Percentiles rank a stretch among this genome's conserved stretches.
phyloP scores from a whole-genome alignment of 2,888 invertebrate species.

The Aquatica leii region DNA sequence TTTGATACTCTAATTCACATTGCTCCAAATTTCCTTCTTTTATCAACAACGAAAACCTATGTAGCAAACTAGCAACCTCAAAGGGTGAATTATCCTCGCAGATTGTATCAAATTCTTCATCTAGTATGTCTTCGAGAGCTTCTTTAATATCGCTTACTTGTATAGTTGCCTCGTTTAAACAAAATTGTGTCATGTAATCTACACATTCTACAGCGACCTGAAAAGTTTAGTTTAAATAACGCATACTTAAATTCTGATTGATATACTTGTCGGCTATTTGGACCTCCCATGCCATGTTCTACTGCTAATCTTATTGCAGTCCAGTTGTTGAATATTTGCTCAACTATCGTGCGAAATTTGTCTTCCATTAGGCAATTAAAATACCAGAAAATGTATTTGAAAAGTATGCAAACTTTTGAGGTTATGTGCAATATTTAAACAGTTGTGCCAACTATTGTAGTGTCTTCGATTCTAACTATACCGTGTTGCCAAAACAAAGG shows the following conservation, averaged over 20 bases:
- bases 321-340: constrained; percentile 76
- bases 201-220: constrained; percentile 72
- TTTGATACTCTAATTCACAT: constrained; percentile 65
- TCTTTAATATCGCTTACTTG: constrained; percentile 69
- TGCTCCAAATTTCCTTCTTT: constrained; percentile 66
- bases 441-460: no score
- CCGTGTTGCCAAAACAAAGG: no score
- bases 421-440: no score
- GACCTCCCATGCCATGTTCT: constrained; percentile 77
- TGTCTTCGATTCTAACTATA: no score
- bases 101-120: constrained; percentile 76
- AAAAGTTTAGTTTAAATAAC: neutral
- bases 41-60: constrained; percentile 66
- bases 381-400: no score
- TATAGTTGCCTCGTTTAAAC: constrained; percentile 65
- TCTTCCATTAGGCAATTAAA: no score
- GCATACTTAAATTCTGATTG: neutral
- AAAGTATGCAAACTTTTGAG: no score
- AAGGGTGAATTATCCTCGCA: constrained; percentile 75
- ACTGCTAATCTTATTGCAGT: constrained; percentile 75
- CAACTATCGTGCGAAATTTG: constrained; percentile 69
- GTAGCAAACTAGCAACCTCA: constrained; percentile 69
- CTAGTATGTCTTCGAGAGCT: constrained; percentile 74
- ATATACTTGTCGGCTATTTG: constrained; percentile 73
- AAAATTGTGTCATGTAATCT: constrained; percentile 71